A percentile compares a stretch with the other conserved stretches of the same genome.
Evolutionary conservation across 2,888 invertebrate species (phyloP).

Genomic region (Carabus problematicus): DNA sequence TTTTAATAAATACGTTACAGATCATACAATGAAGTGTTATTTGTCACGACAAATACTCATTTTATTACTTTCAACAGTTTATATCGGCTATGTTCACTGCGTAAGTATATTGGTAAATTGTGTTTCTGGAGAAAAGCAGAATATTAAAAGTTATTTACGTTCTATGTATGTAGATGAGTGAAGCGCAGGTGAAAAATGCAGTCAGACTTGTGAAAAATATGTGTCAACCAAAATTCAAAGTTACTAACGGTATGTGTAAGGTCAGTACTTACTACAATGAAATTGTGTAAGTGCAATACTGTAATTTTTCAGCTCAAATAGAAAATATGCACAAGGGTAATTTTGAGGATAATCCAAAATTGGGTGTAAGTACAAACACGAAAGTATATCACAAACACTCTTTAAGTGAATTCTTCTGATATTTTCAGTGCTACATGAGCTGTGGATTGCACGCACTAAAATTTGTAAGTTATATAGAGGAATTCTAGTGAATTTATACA

Average conservation of each 20-base stretch:
- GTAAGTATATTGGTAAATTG: too few species aligned
- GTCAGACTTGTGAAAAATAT: conserved; percentile 69
- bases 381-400: background rate
- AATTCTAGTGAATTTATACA: conserved; percentile 32
- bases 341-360: conserved; percentile 51
- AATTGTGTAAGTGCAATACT: background rate
- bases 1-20: too few species aligned
- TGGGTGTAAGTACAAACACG: conserved; percentile 39
- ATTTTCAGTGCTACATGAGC: conserved; percentile 56
- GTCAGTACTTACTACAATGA: background rate
- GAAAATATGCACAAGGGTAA: conserved; percentile 53
- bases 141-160: background rate
- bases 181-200: conserved; percentile 69
- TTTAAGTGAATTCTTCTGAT: background rate
- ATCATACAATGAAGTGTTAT: too few species aligned
- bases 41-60: too few species aligned
- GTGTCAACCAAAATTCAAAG: conserved; percentile 70
- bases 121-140: too few species aligned
- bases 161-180: conserved; percentile 49
- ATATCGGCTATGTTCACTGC: too few species aligned
- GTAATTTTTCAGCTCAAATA: conserved; percentile 49
- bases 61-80: too few species aligned
- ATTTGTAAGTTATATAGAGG: conserved; percentile 56
- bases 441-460: conserved; percentile 64
- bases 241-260: conserved; percentile 61